These are phyloP conservation scores for Nixonia krombeini DNA, from an alignment of 1,140 invertebrate species.

Conservation along the genomic window DNA sequence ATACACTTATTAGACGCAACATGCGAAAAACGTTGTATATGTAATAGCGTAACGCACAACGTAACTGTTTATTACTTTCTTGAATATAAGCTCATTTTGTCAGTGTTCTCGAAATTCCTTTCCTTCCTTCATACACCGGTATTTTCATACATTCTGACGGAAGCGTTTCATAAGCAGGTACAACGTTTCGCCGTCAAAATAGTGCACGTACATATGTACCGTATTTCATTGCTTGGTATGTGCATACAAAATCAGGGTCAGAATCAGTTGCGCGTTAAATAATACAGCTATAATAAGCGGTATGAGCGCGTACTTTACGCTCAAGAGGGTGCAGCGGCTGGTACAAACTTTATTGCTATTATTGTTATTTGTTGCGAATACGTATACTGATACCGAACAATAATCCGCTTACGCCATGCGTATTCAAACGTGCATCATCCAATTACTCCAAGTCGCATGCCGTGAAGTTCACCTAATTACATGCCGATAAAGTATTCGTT, in stretches of 20 bases:
- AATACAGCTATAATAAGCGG: conserved; percentile 45
- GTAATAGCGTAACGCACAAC: too few species aligned
- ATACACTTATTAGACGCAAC: too few species aligned
- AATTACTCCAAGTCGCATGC: conserved; percentile 29
- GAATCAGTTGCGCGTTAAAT: conserved; percentile 49
- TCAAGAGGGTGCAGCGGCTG: conserved; percentile 43
- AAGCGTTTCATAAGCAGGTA: conserved; percentile 20
- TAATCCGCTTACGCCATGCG: conserved; percentile 43
- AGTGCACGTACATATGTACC: conserved; percentile 23
- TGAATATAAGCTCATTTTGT: too few species aligned
- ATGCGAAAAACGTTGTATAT: too few species aligned
- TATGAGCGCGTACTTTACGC: conserved; percentile 44
- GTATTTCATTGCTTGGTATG: conserved; percentile 43
- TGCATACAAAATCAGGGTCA: conserved; percentile 50
- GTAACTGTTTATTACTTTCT: too few species aligned
- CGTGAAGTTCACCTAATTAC: conserved; percentile 47
- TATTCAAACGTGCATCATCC: conserved; percentile 39
- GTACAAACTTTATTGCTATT: conserved; percentile 49
- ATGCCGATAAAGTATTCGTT: conserved; percentile 21
- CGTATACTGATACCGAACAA: conserved; percentile 36
- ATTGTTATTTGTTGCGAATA: conserved; percentile 42
- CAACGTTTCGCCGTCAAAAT: conserved; percentile 29
- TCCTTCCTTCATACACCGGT: too few species aligned
- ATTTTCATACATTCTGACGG: too few species aligned
- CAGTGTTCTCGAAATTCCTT: too few species aligned